Percentiles rank a stretch among this genome's conserved stretches.
These are phyloP conservation scores for Muricea muricata DNA, from an alignment of 92 coral and sea anemone species.

Conservation along the genomic window DNA sequence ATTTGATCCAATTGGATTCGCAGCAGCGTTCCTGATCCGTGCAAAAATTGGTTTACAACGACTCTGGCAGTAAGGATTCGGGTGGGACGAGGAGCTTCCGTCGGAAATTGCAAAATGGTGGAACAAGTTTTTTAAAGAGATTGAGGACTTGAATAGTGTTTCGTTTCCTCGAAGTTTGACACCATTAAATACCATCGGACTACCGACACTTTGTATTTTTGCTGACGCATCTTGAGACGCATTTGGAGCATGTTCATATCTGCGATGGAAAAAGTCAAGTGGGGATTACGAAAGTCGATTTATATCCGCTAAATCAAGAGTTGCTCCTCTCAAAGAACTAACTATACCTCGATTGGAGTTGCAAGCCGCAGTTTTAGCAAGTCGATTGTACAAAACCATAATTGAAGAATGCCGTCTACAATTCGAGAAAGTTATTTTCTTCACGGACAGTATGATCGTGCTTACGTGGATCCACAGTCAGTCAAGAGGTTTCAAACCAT, in stretches of 20 bases:
- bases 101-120: conserved; percentile 45
- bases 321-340: background rate
- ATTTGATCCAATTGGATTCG: conserved; percentile 66
- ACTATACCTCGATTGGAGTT: background rate
- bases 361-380: conserved; percentile 11
- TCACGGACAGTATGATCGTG: conserved; percentile 63
- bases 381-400: conserved; percentile 46
- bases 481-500: conserved; percentile 63
- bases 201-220: conserved; percentile 58
- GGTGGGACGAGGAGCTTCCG: conserved; percentile 54
- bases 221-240: conserved; percentile 56
- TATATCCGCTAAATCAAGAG: background rate
- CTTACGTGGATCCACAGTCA: conserved; percentile 56
- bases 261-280: conserved; percentile 38
- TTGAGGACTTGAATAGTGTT: conserved; percentile 42
- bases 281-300: conserved; percentile 10
- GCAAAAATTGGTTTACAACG: conserved; percentile 50
- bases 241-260: conserved; percentile 54
- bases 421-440: conserved; percentile 41
- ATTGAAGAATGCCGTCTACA: conserved; percentile 41
- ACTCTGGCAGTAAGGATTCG: conserved; percentile 27
- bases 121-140: conserved; percentile 40
- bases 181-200: conserved; percentile 45
- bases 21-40: conserved; percentile 52
- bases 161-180: conserved; percentile 63